Percentiles rank a stretch among this genome's conserved stretches.
Evolutionary conservation across 1,140 invertebrate species (phyloP).

Genomic region (Hyles vespertilio): DNA sequence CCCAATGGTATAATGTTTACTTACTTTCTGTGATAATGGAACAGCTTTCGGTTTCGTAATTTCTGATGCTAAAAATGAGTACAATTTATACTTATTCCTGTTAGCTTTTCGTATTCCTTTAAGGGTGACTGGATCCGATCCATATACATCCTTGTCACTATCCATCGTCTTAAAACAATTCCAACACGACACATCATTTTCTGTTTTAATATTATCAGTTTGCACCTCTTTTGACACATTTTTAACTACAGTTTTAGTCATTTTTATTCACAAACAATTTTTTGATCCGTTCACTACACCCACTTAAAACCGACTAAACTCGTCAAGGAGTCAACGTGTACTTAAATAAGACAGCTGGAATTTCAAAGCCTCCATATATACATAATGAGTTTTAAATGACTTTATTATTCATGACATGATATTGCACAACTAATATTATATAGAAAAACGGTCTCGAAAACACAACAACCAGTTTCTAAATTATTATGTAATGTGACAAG

Average conservation of each 20-base stretch:
- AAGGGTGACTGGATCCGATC: slow-evolving; percentile 36
- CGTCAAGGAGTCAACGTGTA: slow-evolving; percentile 17
- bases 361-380: slow-evolving; percentile 23
- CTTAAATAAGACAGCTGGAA: slow-evolving; percentile 38
- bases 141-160: slow-evolving; percentile 16
- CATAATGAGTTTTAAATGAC: slow-evolving; percentile 54
- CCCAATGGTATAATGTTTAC: slow-evolving; percentile 43
- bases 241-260: slow-evolving; percentile 3
- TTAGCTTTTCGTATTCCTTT: slow-evolving; percentile 47
- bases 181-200: slow-evolving; percentile 50
- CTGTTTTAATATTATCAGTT: slow-evolving; percentile 22
- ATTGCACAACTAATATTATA: slow-evolving; percentile 36
- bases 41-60: slow-evolving; percentile 52
- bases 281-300: slow-evolving; percentile 5
- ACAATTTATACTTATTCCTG: slow-evolving; percentile 52
- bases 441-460: slow-evolving; percentile 33
- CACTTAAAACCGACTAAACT: slow-evolving; percentile 26
- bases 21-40: slow-evolving; percentile 59
- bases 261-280: neutral
- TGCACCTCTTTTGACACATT: neutral
- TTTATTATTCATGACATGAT: slow-evolving; percentile 43
- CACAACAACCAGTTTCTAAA: slow-evolving; percentile 13
- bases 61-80: slow-evolving; percentile 54
- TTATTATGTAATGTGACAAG: slow-evolving; percentile 20
- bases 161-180: slow-evolving; percentile 54